Base-by-base conservation (phyloP, 2,888 invertebrate genomes). In the Anticlea derivata region DNA sequence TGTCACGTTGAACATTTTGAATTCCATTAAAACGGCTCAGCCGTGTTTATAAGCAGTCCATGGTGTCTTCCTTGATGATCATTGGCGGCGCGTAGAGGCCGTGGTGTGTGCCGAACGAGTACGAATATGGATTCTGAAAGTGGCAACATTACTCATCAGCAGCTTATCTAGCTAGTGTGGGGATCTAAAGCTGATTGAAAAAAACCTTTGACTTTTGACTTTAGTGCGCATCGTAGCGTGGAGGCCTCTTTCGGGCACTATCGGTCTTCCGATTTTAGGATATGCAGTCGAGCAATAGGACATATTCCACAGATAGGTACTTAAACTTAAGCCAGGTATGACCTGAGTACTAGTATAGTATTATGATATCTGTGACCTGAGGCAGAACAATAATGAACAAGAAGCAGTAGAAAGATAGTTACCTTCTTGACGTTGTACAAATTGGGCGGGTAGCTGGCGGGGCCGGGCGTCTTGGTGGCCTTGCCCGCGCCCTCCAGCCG, bases 51-150 rank as follows among this genome's bases (percentile, higher is more conserved):
- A 89, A 66, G 57, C 91, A 90, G 65, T 92, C 92, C 86, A 92
- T 88, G 38, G 92, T 91, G 68, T 94, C 93, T 49, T 92, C 90
- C 13, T 90, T 87, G 38, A 93, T 91, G 61, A 94, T 88, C 75
- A 93, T 92, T 3, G 93, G 92, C 27, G 91, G 85, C 8, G 86
- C 82, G 64, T 86, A 92, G 44, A 83, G 83, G 7, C 85, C 91
- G 72, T 93, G 93, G 52, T 88, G 86, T 10, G 87, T 84, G 22
- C 94, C 94, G 71, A 94, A 94, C 11, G 93, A 93, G 66, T 91
- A 94, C 20, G 90, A 79, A 41, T 90, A 90, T 6, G 83, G 82
- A 47, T 83, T 84, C 78, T 88, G 83, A 0, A 73, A 68, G 12
- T 22, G 26, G 20, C 1, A 27, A 30, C 17, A 17, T 17, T 17